Conservation (phyloP, 2,797 vertebrate genomes). For the Delichon dasypus region DNA sequence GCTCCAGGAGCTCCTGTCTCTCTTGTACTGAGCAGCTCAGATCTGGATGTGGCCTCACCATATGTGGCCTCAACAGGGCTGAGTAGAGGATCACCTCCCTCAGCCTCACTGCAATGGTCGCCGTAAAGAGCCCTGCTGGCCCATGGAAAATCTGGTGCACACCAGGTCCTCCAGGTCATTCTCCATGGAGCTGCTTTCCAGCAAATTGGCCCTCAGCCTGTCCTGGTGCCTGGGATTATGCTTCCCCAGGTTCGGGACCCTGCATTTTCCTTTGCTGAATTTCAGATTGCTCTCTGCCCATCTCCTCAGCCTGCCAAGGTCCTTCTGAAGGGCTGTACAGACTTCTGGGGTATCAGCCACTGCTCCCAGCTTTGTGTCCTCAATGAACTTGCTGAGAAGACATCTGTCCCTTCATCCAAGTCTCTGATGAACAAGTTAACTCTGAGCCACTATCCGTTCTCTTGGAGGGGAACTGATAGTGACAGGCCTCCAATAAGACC, state of each 20-base stretch:
- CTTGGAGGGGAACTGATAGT: not conserved
- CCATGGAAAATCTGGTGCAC: not conserved
- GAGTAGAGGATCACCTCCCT: not conserved
- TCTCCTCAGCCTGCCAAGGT: not conserved
- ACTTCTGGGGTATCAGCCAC: not conserved
- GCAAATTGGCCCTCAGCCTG: not conserved
- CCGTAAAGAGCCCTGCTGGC: not conserved
- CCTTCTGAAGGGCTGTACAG: not conserved
- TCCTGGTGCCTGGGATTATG: not conserved
- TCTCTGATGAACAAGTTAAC: not conserved
- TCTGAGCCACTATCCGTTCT: no score
- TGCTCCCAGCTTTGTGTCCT: not conserved
- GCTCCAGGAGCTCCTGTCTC: not conserved
- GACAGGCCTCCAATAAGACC: not conserved
- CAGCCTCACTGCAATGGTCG: not conserved
- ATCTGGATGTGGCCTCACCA: not conserved
- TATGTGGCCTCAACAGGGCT: not conserved
- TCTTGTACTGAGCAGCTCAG: not conserved
- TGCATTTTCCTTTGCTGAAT: not conserved
- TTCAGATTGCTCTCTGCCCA: not conserved
- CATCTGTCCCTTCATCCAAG: not conserved
- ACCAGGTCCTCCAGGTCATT: not conserved
- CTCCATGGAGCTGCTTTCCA: not conserved
- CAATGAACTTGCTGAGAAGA: not conserved
- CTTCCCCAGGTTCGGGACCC: not conserved